Percentiles rank a stretch among this genome's conserved stretches.
phyloP scores from a whole-genome alignment of 1,140 invertebrate genomes.

The Batillaria attramentaria region DNA sequence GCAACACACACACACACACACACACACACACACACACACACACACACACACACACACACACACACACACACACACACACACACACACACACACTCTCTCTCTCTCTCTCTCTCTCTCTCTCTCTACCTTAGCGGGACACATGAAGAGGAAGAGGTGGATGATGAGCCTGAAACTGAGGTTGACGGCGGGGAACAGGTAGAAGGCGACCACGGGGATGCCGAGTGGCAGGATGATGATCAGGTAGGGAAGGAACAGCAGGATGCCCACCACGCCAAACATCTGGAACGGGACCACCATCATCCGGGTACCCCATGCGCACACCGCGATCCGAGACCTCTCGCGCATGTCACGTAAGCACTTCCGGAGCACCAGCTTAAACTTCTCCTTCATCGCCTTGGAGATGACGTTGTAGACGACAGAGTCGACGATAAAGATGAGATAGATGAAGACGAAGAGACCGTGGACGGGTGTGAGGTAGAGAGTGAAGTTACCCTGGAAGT shows the following conservation, averaged over 20 bases:
- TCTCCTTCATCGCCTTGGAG: not conserved
- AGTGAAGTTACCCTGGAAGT: conserved; percentile 41
- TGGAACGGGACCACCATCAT: conserved; percentile 21
- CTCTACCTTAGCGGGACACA: conserved; percentile 38
- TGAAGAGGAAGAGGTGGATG: conserved; percentile 46
- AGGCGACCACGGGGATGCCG: not conserved
- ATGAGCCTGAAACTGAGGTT: conserved; percentile 41
- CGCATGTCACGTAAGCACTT: not conserved
- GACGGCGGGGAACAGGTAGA: conserved; percentile 29
- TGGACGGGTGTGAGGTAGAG: conserved; percentile 52
- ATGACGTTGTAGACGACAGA: conserved; percentile 7
- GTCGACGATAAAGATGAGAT: conserved; percentile 45
- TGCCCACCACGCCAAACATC: not conserved
- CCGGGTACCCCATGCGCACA: conserved; percentile 25
- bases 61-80: not conserved
- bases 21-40: too few relatives aligned
- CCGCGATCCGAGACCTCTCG: conserved; percentile 35
- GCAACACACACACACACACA: too few relatives aligned
- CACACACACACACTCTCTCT: not conserved
- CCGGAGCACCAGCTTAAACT: not conserved
- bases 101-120: not conserved
- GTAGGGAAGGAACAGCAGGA: not conserved
- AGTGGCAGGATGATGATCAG: not conserved
- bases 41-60: not conserved
- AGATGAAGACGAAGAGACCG: conserved; percentile 46